Conservation (phyloP, 2,888 invertebrate genomes). For the Myopa tessellatipennis region DNA sequence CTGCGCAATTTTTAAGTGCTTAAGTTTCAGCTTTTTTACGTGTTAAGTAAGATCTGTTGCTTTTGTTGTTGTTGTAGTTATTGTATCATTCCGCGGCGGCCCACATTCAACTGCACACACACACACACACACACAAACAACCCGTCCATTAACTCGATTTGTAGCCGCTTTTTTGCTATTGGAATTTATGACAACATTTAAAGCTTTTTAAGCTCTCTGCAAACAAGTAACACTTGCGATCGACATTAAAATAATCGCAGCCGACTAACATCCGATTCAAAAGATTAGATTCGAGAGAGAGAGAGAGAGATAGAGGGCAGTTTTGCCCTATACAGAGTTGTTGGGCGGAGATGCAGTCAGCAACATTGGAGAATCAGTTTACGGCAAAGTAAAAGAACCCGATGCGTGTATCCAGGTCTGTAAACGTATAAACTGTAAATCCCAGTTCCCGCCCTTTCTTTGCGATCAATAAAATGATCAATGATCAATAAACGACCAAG, state of each 20-base stretch:
- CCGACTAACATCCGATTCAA: too few relatives aligned
- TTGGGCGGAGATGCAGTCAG: too few relatives aligned
- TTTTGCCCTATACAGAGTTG: too few relatives aligned
- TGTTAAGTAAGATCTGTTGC: not conserved
- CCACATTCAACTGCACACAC: not conserved
- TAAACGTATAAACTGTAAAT: too few relatives aligned
- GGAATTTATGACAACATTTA: constrained; percentile 28
- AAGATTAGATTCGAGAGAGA: not conserved
- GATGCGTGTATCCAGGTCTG: too few relatives aligned
- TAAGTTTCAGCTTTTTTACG: too few relatives aligned
- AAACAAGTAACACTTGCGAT: not conserved
- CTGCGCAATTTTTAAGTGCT: not conserved
- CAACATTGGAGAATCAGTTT: too few relatives aligned
- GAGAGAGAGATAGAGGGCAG: constrained; percentile 1
- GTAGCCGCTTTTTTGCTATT: not conserved
- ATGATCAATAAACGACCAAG: too few relatives aligned
- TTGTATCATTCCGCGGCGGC: not conserved
- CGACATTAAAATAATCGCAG: not conserved
- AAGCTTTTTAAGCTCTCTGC: not conserved
- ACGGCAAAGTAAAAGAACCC: too few relatives aligned
- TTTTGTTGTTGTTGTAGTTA: constrained; percentile 5
- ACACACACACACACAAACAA: not conserved
- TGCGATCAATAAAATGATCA: too few relatives aligned
- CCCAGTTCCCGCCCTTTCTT: too few relatives aligned
- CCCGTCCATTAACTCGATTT: not conserved